Evolutionary conservation across 2,113 vertebrate species (phyloP).

Genomic region (Dicaeum eximium): DNA sequence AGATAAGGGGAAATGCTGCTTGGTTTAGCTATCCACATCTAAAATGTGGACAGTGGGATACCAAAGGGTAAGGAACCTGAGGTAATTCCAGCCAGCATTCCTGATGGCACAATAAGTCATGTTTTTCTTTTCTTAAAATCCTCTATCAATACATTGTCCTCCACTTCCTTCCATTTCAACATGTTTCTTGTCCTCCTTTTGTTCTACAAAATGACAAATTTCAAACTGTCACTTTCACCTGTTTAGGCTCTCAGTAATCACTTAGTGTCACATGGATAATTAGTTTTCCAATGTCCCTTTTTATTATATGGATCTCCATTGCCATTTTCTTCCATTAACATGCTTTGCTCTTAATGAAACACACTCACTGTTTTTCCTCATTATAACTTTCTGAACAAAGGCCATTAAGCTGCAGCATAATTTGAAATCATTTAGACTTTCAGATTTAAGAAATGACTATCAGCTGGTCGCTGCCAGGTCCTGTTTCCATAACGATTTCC

Average conservation of each 20-base stretch:
- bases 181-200: conserved; percentile 56
- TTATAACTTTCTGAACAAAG: not conserved
- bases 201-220: not conserved
- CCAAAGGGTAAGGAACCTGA: not conserved
- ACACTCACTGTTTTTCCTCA: not conserved
- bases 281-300: not conserved
- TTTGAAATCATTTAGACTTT: not conserved
- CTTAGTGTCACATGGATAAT: not conserved
- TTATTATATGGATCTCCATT: not conserved
- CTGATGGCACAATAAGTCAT: not conserved
- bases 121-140: not conserved
- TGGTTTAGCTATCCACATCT: not conserved
- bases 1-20: not conserved
- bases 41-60: accelerated
- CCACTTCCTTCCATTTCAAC: not conserved
- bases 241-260: not conserved
- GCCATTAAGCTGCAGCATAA: not conserved
- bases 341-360: not conserved
- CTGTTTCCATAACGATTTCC: conserved; percentile 49
- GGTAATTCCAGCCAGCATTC: not conserved
- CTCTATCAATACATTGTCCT: not conserved
- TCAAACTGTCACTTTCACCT: not conserved
- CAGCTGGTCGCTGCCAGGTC: conserved; percentile 64
- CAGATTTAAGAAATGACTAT: conserved; percentile 28
- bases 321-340: not conserved